These are phyloP conservation scores for Tribolium freemani DNA, from an alignment of 2,888 invertebrate genomes.

Conservation along the genomic window DNA sequence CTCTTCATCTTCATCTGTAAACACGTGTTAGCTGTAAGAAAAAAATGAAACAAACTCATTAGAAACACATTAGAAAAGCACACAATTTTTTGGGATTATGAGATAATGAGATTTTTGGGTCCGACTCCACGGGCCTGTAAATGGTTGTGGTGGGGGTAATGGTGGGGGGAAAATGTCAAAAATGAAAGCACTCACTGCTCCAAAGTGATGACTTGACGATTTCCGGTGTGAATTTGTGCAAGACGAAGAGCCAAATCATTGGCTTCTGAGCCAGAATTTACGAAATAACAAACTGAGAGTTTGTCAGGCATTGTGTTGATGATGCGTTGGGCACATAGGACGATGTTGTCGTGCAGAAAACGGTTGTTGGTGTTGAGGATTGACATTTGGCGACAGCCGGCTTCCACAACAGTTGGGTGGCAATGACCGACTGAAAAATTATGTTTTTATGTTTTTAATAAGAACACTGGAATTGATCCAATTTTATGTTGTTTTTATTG, in stretches of 20 bases:
- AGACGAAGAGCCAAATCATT: constrained; percentile 96
- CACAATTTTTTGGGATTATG: not conserved
- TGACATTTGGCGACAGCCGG: constrained; percentile 92
- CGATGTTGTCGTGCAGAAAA: constrained; percentile 96
- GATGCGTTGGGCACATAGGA: constrained; percentile 89
- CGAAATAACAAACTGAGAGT: constrained; percentile 94
- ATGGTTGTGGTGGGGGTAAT: constrained; percentile 2
- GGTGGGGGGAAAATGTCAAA: not conserved
- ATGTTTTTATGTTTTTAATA: not conserved
- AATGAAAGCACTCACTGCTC: constrained; percentile 88
- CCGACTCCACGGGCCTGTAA: constrained; percentile 41
- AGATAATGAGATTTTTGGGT: constrained; percentile 1
- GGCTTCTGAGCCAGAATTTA: constrained; percentile 99
- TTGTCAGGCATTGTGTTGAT: constrained; percentile 86
- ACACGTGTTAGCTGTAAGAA: constrained; percentile 61
- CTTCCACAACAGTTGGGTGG: constrained; percentile 93
- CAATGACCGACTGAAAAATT: constrained; percentile 91
- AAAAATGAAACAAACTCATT: constrained; percentile 64
- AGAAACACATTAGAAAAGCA: constrained; percentile 47
- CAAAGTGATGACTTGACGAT: constrained; percentile 90
- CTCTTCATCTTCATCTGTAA: constrained; percentile 36
- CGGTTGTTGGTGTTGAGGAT: constrained; percentile 95
- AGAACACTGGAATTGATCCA: not conserved
- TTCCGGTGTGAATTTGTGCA: constrained; percentile 89
- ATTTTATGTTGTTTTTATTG: not conserved